phyloP scores from a whole-genome alignment of 1,140 invertebrate genomes.

The Mamestra configurata region DNA sequence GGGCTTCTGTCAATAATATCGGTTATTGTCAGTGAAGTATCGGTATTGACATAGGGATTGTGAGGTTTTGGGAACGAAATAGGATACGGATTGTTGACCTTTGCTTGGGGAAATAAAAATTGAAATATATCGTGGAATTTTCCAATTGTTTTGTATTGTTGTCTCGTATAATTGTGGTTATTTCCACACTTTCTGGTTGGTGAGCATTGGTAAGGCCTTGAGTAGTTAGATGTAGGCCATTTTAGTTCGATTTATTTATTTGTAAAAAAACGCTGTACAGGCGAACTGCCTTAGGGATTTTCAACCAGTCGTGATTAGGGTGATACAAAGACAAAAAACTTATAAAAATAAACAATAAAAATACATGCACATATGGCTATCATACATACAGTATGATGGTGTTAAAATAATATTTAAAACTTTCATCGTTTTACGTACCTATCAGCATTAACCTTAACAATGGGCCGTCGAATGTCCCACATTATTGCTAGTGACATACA shows the following conservation, averaged over 20 bases:
- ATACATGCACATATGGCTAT: too few relatives aligned
- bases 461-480: constrained; percentile 13
- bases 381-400: too few relatives aligned
- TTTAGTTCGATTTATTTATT: too few relatives aligned
- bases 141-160: not conserved
- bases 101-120: not conserved
- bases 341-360: too few relatives aligned
- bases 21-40: constrained; percentile 15
- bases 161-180: not conserved
- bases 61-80: constrained; percentile 22
- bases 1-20: constrained; percentile 22
- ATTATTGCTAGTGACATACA: constrained; percentile 43
- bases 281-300: too few relatives aligned
- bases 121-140: constrained; percentile 1
- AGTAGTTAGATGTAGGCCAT: too few relatives aligned
- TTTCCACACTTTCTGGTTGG: not conserved
- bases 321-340: too few relatives aligned
- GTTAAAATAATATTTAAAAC: not conserved
- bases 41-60: constrained; percentile 22
- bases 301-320: too few relatives aligned
- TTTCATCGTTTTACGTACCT: constrained; percentile 8
- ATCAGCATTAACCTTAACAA: constrained; percentile 26
- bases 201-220: not conserved
- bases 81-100: constrained; percentile 22
- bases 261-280: too few relatives aligned